Evolutionary conservation across 2,888 invertebrate species (phyloP), one percentile per base, ranked within the genome.

Genomic region (Anthophora plumipes): DNA sequence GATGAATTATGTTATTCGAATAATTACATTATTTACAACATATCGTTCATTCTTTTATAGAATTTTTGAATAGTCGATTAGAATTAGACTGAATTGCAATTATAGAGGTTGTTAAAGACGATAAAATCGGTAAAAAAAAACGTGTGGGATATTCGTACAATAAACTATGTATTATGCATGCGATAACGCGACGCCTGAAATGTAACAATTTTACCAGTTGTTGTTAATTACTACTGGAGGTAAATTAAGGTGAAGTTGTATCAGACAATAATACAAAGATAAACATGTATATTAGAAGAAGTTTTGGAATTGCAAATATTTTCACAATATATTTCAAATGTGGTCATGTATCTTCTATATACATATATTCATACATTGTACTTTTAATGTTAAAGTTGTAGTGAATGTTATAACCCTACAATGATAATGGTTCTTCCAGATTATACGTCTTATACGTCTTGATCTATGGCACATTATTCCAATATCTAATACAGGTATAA

Each of bases 371-470:
- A 20, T 48, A 9, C 20, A 7, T 22, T 66, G 11, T 8, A 52
- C 39, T 52, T 52, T 17, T 17, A 41, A 22, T 37, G 12, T 12
- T 20, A 63, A 61, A 68, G 59, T 75, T n/a, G n/a, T 46, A 68
- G 70, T 80, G 80, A 17, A 31, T 43, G 20, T 41, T 59, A 48
- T 50, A 43, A 57, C 68, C 25, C 41, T 55, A 54, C 20, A 61
- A 37, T 37, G 22, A 43, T 81, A 82, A 82, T 64, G 68, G 54
- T 69, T 69, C 55, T 52, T n/a, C 60, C 31, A n/a, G n/a, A 52
- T 59, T 20, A 54, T 48, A 80, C n/a, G n/a, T n/a, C n/a, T 72
- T 59, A n/a, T n/a, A n/a, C n/a, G n/a, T 76, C 76, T 76, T 39
- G 7, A 64, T 43, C 63, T 68, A 79, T 64, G 68, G 64, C 37